Conservation (phyloP, 2,113 vertebrate species). For the Pseudolaguvia tuberculata region DNA sequence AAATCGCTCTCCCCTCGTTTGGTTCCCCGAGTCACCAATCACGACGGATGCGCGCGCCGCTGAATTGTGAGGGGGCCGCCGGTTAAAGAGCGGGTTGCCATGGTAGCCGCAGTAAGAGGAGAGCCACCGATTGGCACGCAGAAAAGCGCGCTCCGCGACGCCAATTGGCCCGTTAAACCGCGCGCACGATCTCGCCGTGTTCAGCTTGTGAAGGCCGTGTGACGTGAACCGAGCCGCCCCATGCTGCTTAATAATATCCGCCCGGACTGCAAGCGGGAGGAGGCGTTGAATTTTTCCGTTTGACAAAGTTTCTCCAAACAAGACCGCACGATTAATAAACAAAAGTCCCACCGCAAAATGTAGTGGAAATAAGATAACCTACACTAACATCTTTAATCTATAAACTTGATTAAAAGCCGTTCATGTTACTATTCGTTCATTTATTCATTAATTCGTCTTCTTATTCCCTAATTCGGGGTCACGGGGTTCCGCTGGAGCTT, state of each 20-base stretch:
- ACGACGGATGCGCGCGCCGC: slow-evolving; percentile 80
- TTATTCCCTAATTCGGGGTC: too few relatives aligned
- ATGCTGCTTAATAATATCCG: slow-evolving; percentile 96
- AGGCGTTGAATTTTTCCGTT: slow-evolving; percentile 71
- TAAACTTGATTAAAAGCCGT: too few relatives aligned
- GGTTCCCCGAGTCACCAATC: slow-evolving; percentile 87
- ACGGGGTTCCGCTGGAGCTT: too few relatives aligned
- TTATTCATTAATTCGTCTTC: too few relatives aligned
- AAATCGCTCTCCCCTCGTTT: slow-evolving; percentile 77
- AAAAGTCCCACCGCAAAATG: slow-evolving; percentile 56
- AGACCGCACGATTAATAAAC: slow-evolving; percentile 77
- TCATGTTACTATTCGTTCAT: too few relatives aligned
- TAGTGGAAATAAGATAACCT: not conserved
- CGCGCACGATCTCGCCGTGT: slow-evolving; percentile 71
- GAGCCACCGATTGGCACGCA: slow-evolving; percentile 86
- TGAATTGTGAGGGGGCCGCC: slow-evolving; percentile 85
- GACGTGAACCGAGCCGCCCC: slow-evolving; percentile 83
- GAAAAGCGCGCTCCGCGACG: slow-evolving; percentile 80
- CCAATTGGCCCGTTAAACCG: slow-evolving; percentile 92
- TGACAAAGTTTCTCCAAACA: slow-evolving; percentile 76
- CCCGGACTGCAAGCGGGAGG: slow-evolving; percentile 65
- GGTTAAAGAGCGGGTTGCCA: slow-evolving; percentile 90
- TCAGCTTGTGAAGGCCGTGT: slow-evolving; percentile 76
- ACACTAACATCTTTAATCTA: not conserved
- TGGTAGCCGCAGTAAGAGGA: slow-evolving; percentile 87